Base-by-base conservation (phyloP, 2,888 invertebrate genomes). In the Hirtodrosophila histrioides region DNA sequence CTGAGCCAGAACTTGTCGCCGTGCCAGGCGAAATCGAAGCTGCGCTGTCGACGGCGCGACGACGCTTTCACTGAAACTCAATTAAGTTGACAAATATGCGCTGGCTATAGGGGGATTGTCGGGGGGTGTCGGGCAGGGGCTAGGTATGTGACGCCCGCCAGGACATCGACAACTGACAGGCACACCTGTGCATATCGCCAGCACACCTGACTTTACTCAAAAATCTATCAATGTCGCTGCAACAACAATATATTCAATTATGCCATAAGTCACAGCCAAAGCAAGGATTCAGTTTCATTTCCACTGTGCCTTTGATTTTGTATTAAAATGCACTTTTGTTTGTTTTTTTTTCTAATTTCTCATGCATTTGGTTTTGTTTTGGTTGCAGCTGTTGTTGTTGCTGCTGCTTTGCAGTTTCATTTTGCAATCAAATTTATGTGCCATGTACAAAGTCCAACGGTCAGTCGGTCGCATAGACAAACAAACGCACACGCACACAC, bases 401-500 rank as follows among this genome's bases (percentile, higher is more conserved):
- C n/a, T 55, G 39, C 24, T 57, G 49, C 33, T 57, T 27, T 65
- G 58, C 61, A 64, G 63, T 76, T 49, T 62, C 62, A 58, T 70
- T 82, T 74, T 57, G 68, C 73, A 72, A 70, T 82, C 50, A 78
- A 87, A 84, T 84, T 82, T 85, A 86, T 83, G 88, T 74, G 75
- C 77, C 77, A 77, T 77, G 88, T 88, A 37, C 88, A 84, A 84
- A 84, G 84, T 84, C 84, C 84, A 84, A 84, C 60, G 83, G 76
- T 85, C 83, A 88, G 69, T 82, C 83, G 88, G 88, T 76, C 86
- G 76, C 69, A 60, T 33, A 51, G 36, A 40, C 31, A 36, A 17
- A 49, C 35, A 55, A 9, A 41, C 45, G 46, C 24, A 65, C 40
- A 23, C 48, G 40, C 35, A 33, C 46, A 54, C 31, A 54, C 39